These are phyloP conservation scores for Emys orbicularis DNA, from an alignment of 2,797 vertebrate genomes.

Conservation along the genomic window DNA sequence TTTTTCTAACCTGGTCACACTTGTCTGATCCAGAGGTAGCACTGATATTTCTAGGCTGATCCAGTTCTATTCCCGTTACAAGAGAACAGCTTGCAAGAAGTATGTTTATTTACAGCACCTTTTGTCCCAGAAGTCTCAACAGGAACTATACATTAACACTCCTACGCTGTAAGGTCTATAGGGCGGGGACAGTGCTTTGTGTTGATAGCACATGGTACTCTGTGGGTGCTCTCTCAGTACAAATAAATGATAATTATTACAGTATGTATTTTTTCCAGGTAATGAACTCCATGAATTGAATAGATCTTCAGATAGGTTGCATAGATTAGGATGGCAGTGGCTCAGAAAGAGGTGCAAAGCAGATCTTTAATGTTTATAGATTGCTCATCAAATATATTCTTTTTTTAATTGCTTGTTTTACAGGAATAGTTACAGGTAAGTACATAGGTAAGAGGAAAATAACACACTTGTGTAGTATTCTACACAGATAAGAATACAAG, in stretches of 20 bases:
- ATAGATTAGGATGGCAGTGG: not conserved
- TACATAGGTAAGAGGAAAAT: too few relatives aligned
- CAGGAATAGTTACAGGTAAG: too few relatives aligned
- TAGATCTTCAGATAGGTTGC: not conserved
- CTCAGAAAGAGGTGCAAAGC: not conserved
- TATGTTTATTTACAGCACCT: not conserved
- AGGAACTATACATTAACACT: not conserved
- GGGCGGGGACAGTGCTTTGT: not conserved
- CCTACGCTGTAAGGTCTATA: not conserved
- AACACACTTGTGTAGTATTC: too few relatives aligned
- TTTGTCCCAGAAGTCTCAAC: not conserved
- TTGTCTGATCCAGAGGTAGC: not conserved
- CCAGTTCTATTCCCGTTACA: not conserved
- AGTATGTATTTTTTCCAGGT: not conserved
- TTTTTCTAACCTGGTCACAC: not conserved
- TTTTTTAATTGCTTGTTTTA: too few relatives aligned
- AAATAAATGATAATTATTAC: not conserved
- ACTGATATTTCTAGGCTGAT: not conserved
- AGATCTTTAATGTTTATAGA: too few relatives aligned
- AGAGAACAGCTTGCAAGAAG: not conserved
- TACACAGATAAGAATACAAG: too few relatives aligned
- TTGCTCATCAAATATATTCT: too few relatives aligned
- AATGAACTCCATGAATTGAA: not conserved
- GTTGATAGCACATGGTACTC: not conserved
- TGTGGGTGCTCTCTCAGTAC: not conserved